Conservation (phyloP, 2,888 invertebrate genomes). For the Rapana venosa region DNA sequence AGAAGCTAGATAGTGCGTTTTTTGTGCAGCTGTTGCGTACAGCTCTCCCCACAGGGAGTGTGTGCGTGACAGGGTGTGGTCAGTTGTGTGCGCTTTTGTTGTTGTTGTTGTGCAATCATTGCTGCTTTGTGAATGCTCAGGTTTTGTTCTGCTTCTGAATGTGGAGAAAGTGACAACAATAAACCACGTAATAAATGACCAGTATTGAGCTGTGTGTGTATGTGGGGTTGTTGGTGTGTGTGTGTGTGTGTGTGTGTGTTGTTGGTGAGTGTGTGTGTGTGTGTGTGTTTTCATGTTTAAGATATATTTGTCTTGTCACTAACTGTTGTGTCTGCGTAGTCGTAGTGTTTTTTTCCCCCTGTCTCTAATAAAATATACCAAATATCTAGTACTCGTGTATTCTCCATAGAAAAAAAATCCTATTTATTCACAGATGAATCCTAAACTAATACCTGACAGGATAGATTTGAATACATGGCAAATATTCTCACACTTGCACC, state of each 20-base stretch:
- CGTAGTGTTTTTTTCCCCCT: not conserved
- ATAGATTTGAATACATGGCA: not conserved
- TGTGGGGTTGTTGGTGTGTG: not conserved
- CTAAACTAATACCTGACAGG: too few species aligned
- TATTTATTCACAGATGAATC: too few species aligned
- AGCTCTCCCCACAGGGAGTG: not conserved
- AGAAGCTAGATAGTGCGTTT: not conserved
- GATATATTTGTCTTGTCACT: not conserved
- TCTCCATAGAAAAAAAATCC: too few species aligned
- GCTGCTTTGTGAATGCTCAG: constrained; percentile 11
- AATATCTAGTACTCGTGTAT: too few species aligned
- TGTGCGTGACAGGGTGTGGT: not conserved
- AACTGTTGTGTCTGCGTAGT: not conserved
- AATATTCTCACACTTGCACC: not conserved
- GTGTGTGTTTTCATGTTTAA: not conserved
- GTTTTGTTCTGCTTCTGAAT: not conserved
- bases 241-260: too few species aligned
- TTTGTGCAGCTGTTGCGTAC: too few species aligned
- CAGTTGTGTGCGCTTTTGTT: not conserved
- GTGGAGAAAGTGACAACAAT: not conserved
- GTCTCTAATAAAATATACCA: not conserved
- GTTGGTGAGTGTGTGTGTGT: too few species aligned
- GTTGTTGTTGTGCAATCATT: not conserved
- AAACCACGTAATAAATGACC: not conserved
- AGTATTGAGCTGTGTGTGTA: not conserved